Percentiles rank a stretch among this genome's conserved stretches.
Evolutionary conservation across 2,888 invertebrate species (phyloP).

Genomic region (Busseola fusca): DNA sequence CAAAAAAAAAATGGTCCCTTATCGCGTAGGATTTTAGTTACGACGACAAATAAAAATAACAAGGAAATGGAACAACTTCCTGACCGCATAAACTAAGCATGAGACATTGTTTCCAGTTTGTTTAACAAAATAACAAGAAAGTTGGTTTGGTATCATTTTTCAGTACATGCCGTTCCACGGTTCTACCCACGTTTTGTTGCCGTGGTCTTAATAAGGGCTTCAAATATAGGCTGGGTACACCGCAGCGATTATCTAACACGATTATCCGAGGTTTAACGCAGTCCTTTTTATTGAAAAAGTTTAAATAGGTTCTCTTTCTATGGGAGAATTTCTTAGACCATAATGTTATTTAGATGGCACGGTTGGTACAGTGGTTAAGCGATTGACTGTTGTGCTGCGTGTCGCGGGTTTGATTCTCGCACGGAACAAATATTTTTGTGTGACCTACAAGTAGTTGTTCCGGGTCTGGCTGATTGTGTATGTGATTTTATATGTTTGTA

Average conservation of each 20-base stretch:
- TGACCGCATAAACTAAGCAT: constrained; percentile 39
- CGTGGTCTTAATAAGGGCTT: constrained; percentile 42
- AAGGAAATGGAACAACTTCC: constrained; percentile 40
- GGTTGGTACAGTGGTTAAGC: too few relatives aligned
- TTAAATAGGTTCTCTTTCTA: constrained; percentile 4
- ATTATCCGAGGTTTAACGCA: constrained; percentile 12
- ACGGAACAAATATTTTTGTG: too few relatives aligned
- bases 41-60: constrained; percentile 25
- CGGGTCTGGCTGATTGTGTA: too few relatives aligned
- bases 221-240: constrained; percentile 23
- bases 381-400: too few relatives aligned
- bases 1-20: background rate
- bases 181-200: constrained; percentile 44
- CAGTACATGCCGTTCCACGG: constrained; percentile 45
- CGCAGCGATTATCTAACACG: constrained; percentile 16
- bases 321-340: background rate
- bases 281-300: background rate
- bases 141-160: constrained; percentile 59
- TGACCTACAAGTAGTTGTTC: too few relatives aligned
- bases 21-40: constrained; percentile 35
- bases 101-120: constrained; percentile 45
- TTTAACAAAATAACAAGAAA: constrained; percentile 48
- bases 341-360: background rate
- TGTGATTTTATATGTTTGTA: too few relatives aligned
- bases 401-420: too few relatives aligned